Percentiles rank a stretch among this genome's conserved stretches.
Conservation (phyloP, 2,113 vertebrate species). For the Sphyrna mokarran region DNA sequence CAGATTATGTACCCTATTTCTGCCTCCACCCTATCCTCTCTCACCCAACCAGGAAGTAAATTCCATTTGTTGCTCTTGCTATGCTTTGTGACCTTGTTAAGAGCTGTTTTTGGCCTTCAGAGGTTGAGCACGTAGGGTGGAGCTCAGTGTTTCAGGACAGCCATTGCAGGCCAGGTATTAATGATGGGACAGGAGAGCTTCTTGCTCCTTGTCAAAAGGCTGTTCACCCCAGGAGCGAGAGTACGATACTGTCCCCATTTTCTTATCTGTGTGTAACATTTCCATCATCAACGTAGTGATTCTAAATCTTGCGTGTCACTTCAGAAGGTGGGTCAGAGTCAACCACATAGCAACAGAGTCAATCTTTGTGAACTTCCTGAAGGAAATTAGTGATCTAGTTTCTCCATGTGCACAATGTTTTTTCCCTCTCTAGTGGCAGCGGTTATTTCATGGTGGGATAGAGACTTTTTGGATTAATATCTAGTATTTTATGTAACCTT, state of each 20-base stretch:
- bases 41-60: background rate
- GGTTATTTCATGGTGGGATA: background rate
- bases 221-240: background rate
- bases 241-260: background rate
- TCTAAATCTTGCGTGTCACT: too few relatives aligned
- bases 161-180: background rate
- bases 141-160: background rate
- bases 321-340: background rate
- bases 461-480: background rate
- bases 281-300: background rate
- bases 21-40: background rate
- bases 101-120: background rate
- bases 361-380: background rate
- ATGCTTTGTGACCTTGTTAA: background rate
- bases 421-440: background rate
- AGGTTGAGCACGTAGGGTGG: background rate
- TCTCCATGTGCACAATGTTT: background rate
- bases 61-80: background rate
- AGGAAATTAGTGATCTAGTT: background rate
- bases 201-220: background rate
- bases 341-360: background rate
- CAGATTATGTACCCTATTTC: background rate
- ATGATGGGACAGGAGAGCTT: background rate
- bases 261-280: background rate
- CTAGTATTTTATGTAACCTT: background rate